Conservation (phyloP, 2,888 invertebrate species). For the Isoperla grammatica region DNA sequence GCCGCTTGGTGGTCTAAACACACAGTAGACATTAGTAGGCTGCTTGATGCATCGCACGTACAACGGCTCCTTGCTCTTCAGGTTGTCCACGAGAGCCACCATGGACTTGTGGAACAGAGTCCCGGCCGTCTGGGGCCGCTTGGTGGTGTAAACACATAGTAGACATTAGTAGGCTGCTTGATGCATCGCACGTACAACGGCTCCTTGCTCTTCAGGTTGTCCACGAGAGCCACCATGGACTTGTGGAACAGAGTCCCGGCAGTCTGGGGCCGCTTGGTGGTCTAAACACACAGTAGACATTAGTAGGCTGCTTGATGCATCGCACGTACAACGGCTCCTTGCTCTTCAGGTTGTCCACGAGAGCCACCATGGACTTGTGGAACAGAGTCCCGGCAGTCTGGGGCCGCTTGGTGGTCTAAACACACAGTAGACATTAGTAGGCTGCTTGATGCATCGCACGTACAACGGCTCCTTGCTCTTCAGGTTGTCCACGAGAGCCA, state of each 20-base stretch:
- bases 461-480: slow-evolving; percentile 93
- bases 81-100: slow-evolving; percentile 78
- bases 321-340: slow-evolving; percentile 97
- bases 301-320: slow-evolving; percentile 96
- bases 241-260: slow-evolving; percentile 92
- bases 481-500: slow-evolving; percentile 79
- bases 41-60: slow-evolving; percentile 97
- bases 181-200: slow-evolving; percentile 97
- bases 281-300: slow-evolving; percentile 50
- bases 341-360: slow-evolving; percentile 80
- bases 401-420: slow-evolving; percentile 88
- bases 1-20: slow-evolving; percentile 84
- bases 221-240: slow-evolving; percentile 86
- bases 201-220: slow-evolving; percentile 84
- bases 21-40: too few relatives aligned
- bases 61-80: slow-evolving; percentile 90
- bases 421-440: too few relatives aligned
- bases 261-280: slow-evolving; percentile 90
- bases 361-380: slow-evolving; percentile 88
- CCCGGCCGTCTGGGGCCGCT: slow-evolving; percentile 90
- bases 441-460: slow-evolving; percentile 95
- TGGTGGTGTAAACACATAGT: slow-evolving; percentile 66
- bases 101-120: slow-evolving; percentile 93
- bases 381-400: slow-evolving; percentile 91
- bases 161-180: too few relatives aligned